Evolutionary conservation across 2,888 invertebrate genomes (phyloP).

Genomic region (Eupithecia centaureata): DNA sequence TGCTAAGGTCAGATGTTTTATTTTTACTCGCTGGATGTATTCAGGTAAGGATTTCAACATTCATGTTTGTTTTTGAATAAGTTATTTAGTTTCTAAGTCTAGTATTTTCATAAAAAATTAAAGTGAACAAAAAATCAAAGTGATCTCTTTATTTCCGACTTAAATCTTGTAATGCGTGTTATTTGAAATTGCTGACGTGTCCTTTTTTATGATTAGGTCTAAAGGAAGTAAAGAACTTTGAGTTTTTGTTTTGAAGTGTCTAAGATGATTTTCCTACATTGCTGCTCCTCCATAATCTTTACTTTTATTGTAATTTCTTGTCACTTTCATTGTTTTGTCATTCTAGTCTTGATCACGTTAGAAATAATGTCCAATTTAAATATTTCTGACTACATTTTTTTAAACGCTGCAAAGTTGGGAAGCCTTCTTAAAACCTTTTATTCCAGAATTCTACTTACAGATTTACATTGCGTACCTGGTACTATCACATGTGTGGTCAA

Average conservation of each 20-base stretch:
- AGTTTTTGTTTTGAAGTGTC: not conserved
- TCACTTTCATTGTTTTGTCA: too few relatives aligned
- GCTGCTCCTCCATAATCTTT: not conserved
- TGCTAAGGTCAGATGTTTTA: not conserved
- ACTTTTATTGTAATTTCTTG: not conserved
- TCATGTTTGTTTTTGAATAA: not conserved
- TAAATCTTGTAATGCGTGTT: not conserved
- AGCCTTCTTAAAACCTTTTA: not conserved
- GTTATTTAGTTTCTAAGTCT: not conserved
- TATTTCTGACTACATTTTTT: not conserved
- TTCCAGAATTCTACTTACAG: constrained; percentile 3
- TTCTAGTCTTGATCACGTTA: too few relatives aligned
- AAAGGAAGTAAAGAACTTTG: constrained; percentile 3
- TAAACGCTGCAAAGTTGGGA: not conserved
- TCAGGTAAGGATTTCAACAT: not conserved
- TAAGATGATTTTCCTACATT: not conserved
- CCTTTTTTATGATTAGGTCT: too few relatives aligned
- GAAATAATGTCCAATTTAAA: not conserved
- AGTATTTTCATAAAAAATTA: not conserved
- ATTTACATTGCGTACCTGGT: not conserved
- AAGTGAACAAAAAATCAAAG: not conserved
- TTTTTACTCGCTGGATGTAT: not conserved
- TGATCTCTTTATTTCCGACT: not conserved
- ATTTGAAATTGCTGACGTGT: not conserved
- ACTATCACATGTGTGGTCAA: not conserved